Evolutionary conservation across 1,140 invertebrate genomes (phyloP), one percentile per base, ranked within the genome.

Genomic region (Phenacoccus solenopsis): DNA sequence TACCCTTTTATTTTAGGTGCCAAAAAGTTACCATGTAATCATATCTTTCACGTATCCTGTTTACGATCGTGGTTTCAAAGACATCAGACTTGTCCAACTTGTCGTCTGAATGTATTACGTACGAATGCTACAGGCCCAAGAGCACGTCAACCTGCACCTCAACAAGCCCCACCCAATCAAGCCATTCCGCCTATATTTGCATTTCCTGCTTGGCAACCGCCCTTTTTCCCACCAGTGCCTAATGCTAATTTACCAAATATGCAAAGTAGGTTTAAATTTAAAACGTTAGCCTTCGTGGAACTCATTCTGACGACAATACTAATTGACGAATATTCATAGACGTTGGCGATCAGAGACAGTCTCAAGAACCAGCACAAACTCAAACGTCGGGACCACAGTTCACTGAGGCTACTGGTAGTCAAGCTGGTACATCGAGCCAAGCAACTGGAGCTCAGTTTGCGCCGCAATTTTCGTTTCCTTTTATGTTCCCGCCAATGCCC

Each of bases 51-150:
- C 80, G 93, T 95, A 24, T 90, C 91, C 28, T 99, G 98, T 80
- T 82, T 99, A n/a, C 86, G 97, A 9, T 95, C 95, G 3, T 99
- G 97, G 97, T 99, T 99, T 81, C 98, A 99, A 82, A 85, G 97
- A 12, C 98, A 99, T 79, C 98, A 99, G 82, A 99, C 97, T 0
- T 99, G 98, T 80, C 98, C 98, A 4, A 99, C 97, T 0, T 99
- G 98, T 80, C 86, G 98, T 21, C 85, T 98, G 61, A 98, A 99
- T 81, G 95, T 99, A 75, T 80, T 98, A 72, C 85, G 91, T 86
- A 59, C 78, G 76, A 75, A 78, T 74, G 25, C 76, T 74, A 72
- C 77, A 75, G 75, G 75, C 76, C 71, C 74, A 74, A 69, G 80
- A 73, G 71, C 75, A 30, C 74, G 80, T 69, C 56, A 72, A 20